Evolutionary conservation across 2,888 invertebrate species (phyloP), one percentile per base, ranked within the genome.

Genomic region (Deilephila elpenor): DNA sequence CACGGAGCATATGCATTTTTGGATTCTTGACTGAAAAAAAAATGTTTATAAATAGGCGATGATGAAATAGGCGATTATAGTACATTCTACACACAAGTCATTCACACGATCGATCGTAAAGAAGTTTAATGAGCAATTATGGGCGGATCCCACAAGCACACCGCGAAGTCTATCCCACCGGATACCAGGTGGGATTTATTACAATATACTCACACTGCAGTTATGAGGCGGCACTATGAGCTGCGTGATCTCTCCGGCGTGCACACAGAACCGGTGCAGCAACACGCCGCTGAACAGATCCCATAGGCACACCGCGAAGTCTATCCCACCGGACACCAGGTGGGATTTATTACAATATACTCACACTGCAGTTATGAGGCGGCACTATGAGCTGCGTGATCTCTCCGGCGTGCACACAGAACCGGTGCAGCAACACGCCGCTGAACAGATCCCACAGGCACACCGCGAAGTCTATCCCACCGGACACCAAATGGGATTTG

Each of bases 381-480:
- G 99, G 99, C 6, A 99, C 98, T 72, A 99, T 95, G 3, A 99
- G 95, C 89, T 99, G 98, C 0, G 98, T 97, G 19, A 99, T 98
- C 93, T 99, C 99, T 0, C 99, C 99, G 0, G 99, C 99, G 89
- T 99, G 99, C 0, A 99, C 99, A 85, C 99, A 99, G 95, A 99
- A 99, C 5, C 99, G 96, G 88, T 99, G 98, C 73, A 99, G 93
- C 59, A 99, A 92, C 1, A 96, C 96, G 3, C 99, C 99, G 53
- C 97, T 97, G 86, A 98, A 98, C 79, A 99, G 94, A 87, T 99
- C 99, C 99, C 99, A 99, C 0, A 99, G 95, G 81, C 98, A 98
- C 4, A 99, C 99, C 0, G 99, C 98, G 93, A 99, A 99, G 92
- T 99, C 99, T 17, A 99, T 98, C 0, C 99, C 99, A 1, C 99